Conservation (phyloP, 2,113 vertebrate species). For the Myrmophylax atrothorax region DNA sequence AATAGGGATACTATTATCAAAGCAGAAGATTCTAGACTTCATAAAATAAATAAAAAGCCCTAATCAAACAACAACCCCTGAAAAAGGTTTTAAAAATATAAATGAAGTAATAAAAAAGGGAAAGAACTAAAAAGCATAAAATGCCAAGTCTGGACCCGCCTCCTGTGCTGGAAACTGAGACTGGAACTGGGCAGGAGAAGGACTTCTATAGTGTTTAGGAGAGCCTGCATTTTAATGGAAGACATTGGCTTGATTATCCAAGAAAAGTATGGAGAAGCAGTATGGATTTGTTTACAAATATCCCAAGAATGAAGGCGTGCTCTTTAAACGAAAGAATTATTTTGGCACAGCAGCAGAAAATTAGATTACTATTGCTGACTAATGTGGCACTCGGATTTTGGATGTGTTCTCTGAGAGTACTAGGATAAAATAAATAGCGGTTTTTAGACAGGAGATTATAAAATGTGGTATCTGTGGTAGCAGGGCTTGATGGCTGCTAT, state of each 20-base stretch:
- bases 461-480: background rate
- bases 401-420: background rate
- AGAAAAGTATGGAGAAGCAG: background rate
- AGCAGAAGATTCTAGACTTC: background rate
- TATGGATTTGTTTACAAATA: background rate
- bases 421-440: background rate
- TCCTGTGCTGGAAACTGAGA: background rate
- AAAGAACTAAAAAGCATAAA: background rate
- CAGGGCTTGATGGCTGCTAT: background rate
- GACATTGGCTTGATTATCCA: background rate
- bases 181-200: background rate
- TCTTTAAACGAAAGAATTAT: background rate
- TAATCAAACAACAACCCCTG: background rate
- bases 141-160: fast-evolving
- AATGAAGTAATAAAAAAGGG: background rate
- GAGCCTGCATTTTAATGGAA: background rate
- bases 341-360: conserved; percentile 2
- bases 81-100: background rate
- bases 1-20: background rate
- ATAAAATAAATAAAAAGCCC: background rate
- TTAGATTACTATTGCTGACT: background rate
- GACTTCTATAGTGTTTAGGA: background rate
- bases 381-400: conserved; percentile 13
- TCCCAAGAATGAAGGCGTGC: background rate
- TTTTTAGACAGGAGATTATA: background rate